A percentile compares a stretch with the other conserved stretches of the same genome.
These are phyloP conservation scores for Cephus pulcher DNA, from an alignment of 2,888 invertebrate species.

Conservation along the genomic window DNA sequence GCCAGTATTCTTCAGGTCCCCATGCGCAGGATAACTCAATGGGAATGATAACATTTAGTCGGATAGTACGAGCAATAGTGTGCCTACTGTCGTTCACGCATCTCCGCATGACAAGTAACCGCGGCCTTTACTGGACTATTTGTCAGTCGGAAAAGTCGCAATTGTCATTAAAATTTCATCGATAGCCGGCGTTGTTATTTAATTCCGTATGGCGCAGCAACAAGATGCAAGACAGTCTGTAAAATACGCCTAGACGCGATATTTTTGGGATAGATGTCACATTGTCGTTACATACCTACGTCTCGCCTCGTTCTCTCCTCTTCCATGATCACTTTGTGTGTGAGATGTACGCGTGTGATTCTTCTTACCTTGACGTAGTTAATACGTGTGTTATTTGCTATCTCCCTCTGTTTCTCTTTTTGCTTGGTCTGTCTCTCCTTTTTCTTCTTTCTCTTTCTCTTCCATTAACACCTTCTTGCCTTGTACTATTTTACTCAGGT, in stretches of 20 bases:
- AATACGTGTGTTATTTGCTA: neutral
- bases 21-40: slow-evolving; percentile 4
- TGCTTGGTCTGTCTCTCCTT: slow-evolving; percentile 8
- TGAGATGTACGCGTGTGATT: slow-evolving; percentile 16
- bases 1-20: neutral
- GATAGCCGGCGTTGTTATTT: slow-evolving; percentile 8
- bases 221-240: slow-evolving; percentile 20
- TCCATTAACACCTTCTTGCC: neutral
- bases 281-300: slow-evolving; percentile 38
- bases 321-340: slow-evolving; percentile 10
- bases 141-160: slow-evolving; percentile 15
- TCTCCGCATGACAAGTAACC: slow-evolving; percentile 49
- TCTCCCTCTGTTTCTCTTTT: neutral
- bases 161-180: slow-evolving; percentile 21
- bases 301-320: neutral
- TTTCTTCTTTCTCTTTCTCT: neutral
- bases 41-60: slow-evolving; percentile 22
- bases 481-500: neutral
- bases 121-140: slow-evolving; percentile 19
- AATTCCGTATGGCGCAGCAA: neutral
- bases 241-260: slow-evolving; percentile 47
- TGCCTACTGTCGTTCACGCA: slow-evolving; percentile 43
- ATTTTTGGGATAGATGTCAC: slow-evolving; percentile 61
- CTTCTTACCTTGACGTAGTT: neutral
- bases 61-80: slow-evolving; percentile 27